A percentile compares a stretch with the other conserved stretches of the same genome.
Conservation (phyloP, 2,113 vertebrate genomes). For the Pica pica region DNA sequence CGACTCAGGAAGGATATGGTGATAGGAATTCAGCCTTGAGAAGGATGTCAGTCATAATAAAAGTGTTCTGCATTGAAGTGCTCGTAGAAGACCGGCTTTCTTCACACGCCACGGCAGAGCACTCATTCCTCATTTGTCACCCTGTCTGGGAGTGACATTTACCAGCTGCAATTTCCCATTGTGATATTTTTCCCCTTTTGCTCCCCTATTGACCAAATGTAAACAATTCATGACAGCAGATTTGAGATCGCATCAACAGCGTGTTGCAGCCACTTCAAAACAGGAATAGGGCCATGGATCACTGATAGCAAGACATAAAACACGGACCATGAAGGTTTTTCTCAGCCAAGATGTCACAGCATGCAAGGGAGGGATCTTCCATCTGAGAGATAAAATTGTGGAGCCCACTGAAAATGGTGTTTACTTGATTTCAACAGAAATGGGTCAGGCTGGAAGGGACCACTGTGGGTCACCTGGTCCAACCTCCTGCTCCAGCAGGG, state of each 20-base stretch:
- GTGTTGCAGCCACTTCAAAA: not conserved
- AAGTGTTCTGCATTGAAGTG: not conserved
- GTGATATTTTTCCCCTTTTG: not conserved
- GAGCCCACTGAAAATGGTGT: not conserved
- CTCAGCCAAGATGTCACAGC: not conserved
- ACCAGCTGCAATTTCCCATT: not conserved
- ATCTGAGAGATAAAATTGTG: not conserved
- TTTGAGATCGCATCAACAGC: not conserved
- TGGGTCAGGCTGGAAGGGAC: not conserved
- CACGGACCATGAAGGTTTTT: not conserved
- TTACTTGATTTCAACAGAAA: not conserved
- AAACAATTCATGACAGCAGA: not conserved
- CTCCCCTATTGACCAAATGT: not conserved
- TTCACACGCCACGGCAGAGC: conserved; percentile 5
- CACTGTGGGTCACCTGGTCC: not conserved
- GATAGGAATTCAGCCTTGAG: conserved; percentile 15
- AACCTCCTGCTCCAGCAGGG: not conserved
- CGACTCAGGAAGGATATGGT: conserved; percentile 25
- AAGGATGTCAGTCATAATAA: conserved; percentile 47
- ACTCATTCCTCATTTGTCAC: not conserved
- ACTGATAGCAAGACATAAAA: not conserved
- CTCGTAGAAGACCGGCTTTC: not conserved
- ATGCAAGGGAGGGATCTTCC: not conserved
- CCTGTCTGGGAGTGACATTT: not conserved
- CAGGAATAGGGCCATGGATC: not conserved